Base-by-base conservation (phyloP, 2,888 invertebrate genomes). In the Xanthia togata region DNA sequence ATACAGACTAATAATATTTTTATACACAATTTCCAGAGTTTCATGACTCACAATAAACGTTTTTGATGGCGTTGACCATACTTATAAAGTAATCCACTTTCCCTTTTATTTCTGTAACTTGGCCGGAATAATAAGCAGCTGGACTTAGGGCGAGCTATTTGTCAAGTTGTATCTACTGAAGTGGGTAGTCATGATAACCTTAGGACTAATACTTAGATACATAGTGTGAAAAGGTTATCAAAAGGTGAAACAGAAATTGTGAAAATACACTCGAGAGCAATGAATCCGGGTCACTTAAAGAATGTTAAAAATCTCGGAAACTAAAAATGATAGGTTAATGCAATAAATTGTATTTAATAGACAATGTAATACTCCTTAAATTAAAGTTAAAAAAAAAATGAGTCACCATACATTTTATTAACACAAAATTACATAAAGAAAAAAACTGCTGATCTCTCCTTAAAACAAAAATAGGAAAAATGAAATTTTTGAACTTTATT, bases 21-120 rank as follows among this genome's bases (percentile, higher is more conserved):
- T 65, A 53, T 53, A 38, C 1, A 63, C 63, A 62, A 63, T 26
- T 44, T 38, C n/a, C 59, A 64, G n/a, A 50, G 26, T 55, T 76
- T 81, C 76, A 81, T 76, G 35, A 50, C 76, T 53, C 8, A 55
- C 68, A 50, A 67, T 81, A 80, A 80, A 80, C 81, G 76, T 81
- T 55, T 78, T 76, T 76, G 69, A 67, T 70, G 81, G 60, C 70
- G 55, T 62, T 76, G 70, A 81, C 79, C 81, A 76, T 55, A 65
- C 81, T 70, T 65, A 65, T 79, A 55, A 81, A 72, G 78, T 84
- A 84, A 83, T 84, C 73, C 73, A 73, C 81, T 80, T 60, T 50
- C 38, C 26, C 50, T 81, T 80, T 70, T 80, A 80, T 76, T 81
- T 55, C 41, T 41, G 50, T 26, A 26, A 62, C 79, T 81, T 35